Percentiles rank a stretch among this genome's conserved stretches.
These are phyloP conservation scores for Grapholita molesta DNA, from an alignment of 1,140 invertebrate species.

Conservation along the genomic window DNA sequence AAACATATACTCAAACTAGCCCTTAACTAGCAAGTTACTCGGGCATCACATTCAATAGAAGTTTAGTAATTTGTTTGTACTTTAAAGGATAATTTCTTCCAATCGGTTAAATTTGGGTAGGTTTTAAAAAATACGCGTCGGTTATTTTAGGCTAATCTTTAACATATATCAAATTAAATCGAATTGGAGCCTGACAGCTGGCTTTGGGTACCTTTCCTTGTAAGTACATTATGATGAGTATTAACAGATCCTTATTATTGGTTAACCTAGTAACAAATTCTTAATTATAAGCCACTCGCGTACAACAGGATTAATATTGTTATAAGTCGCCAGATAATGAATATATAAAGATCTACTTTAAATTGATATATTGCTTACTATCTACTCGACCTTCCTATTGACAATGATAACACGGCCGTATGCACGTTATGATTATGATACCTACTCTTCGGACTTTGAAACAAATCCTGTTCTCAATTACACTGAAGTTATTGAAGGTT, in stretches of 20 bases:
- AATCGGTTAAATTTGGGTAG: no score
- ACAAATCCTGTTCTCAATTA: slow-evolving; percentile 3
- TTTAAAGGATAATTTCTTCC: no score
- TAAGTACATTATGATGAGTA: background rate
- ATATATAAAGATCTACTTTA: background rate
- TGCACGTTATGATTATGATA: background rate
- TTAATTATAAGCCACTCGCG: background rate
- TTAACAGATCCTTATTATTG: no score
- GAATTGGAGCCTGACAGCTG: no score
- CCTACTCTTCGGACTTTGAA: background rate
- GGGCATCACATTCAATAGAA: no score
- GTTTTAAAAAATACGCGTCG: no score
- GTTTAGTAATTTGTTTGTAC: no score
- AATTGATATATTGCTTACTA: background rate
- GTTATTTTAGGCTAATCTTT: no score
- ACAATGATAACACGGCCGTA: background rate
- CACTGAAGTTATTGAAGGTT: background rate
- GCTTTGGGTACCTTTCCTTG: no score
- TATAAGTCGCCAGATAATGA: background rate
- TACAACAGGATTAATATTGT: background rate
- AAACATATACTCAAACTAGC: no score
- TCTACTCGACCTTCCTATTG: background rate
- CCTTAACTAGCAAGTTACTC: no score
- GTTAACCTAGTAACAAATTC: background rate
- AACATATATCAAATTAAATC: no score